These are phyloP conservation scores for Carabus problematicus DNA, from an alignment of 2,888 invertebrate genomes.

Conservation along the genomic window DNA sequence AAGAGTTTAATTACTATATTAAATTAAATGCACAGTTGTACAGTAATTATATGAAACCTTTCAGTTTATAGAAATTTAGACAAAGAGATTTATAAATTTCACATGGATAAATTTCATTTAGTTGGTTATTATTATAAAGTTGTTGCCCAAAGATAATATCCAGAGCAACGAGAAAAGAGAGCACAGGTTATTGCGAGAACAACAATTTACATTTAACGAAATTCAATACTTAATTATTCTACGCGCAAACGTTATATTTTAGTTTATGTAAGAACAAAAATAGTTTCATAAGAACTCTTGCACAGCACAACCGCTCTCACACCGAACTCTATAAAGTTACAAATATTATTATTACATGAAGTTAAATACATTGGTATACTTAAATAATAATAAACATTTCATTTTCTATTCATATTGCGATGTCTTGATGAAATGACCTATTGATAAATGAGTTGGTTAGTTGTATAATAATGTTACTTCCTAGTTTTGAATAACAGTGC, in stretches of 20 bases:
- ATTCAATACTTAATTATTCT: slow-evolving; percentile 34
- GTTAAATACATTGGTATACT: too few species aligned
- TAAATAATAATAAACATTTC: too few species aligned
- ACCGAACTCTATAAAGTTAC: too few species aligned
- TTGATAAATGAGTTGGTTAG: too few species aligned
- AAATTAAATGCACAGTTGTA: slow-evolving; percentile 27
- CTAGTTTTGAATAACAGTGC: slow-evolving; percentile 5
- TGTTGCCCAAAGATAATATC: neutral
- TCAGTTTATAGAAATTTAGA: neutral
- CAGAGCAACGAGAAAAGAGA: slow-evolving; percentile 12
- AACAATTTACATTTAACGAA: slow-evolving; percentile 33
- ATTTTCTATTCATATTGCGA: too few species aligned
- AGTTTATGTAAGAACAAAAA: slow-evolving; percentile 25
- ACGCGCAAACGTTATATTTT: slow-evolving; percentile 25
- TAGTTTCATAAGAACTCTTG: slow-evolving; percentile 31
- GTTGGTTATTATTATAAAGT: too few species aligned
- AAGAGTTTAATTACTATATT: slow-evolving; percentile 33
- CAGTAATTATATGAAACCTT: neutral
- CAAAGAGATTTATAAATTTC: neutral
- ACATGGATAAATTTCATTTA: too few species aligned
- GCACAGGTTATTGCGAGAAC: slow-evolving; percentile 16
- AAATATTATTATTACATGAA: too few species aligned
- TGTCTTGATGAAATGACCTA: too few species aligned
- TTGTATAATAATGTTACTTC: too few species aligned
- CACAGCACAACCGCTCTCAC: slow-evolving; percentile 1